Evolutionary conservation across 2,888 invertebrate species (phyloP), one percentile per base, ranked within the genome.

Genomic region (Sthenelais limicola): DNA sequence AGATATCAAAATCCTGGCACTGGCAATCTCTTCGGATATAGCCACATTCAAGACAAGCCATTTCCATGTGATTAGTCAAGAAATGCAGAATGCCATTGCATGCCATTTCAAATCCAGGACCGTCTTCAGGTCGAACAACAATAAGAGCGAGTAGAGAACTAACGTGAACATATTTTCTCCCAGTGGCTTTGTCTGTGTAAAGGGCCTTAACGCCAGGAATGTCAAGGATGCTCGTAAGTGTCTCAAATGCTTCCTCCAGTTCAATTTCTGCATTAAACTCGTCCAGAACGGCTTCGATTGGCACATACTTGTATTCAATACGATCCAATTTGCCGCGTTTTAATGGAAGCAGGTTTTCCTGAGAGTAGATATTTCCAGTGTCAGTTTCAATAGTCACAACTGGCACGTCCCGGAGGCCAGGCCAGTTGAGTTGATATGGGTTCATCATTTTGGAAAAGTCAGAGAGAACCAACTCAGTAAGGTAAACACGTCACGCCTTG

Each of bases 381-480:
- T 66, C 38, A 38, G 67, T 58, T 33, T 75, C 73, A n/a, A 76
- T 58, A 12, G 76, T 69, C 9, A 58, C 72, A 47, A 76, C 72
- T 2, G 77, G 71, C 4, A 77, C 38, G 21, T 72, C 69, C 35
- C 43, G 43, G 7, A 74, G 62, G 4, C 77, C 77, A 21, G 77
- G 77, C 77, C 77, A 77, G 33, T 71, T 72, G 30, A 77, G 72
- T 52, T 47, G n/a, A 38, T 75, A 74, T 3, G 73, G 30, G 24
- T 51, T 54, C 73, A 73, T 75, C 30, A 32, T 72, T 33, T 9
- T 38, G 12, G 43, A 2, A n/a, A n/a, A n/a, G n/a, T n/a, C n/a
- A n/a, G n/a, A n/a, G n/a, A n/a, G n/a, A n/a, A n/a, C n/a, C n/a
- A n/a, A n/a, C n/a, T n/a, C n/a, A n/a, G n/a, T n/a, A n/a, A n/a